Base-by-base conservation (phyloP, 2,113 vertebrate genomes). In the Dolichallabes microphthalmus region DNA sequence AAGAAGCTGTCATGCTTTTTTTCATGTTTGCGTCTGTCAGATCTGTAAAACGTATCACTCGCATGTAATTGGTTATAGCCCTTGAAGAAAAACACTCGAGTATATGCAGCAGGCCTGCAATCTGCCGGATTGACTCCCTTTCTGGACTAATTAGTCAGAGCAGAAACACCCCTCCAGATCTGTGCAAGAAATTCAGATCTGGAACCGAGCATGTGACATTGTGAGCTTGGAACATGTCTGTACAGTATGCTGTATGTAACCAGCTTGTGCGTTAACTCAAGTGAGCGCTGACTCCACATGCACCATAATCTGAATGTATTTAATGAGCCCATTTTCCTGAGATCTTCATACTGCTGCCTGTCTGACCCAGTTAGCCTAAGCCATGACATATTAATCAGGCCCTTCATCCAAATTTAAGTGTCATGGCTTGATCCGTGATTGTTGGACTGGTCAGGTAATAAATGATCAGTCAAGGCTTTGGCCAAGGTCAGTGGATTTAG, bases 321-420 rank as follows among this genome's bases (percentile, higher is more conserved):
- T 82, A 87, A 64, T 82, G 20, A 58, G 17, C 19, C 35, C 5
- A 68, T 64, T 83, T 71, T 53, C 39, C 63, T 30, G 50, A 71
- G 30, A 63, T 79, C 71, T 66, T 86, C 50, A 63, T 75, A 87
- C 79, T 58, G 60, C 63, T 81, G 63, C 58, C 60, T 73, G 69
- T 85, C 82, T 35, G n/a, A 55, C 80, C 68, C 53, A 80, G 61
- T 89, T 88, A 85, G 52, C 30, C n/a, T 76, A 64, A 63, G 61
- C 35, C 60, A n/a, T 60, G 52, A 76, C 64, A 86, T 79, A 89
- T 27, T 84, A 86, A 86, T 88, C 85, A 53, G 80, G 61, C 79
- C 22, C 35, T 55, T 81, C 45, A 20, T 25, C 85, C 84, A 87
- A 83, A 75, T 63, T 25, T 27, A 71, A 73, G n/a, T 79, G 60